These are phyloP conservation scores for Drosophila persimilis DNA, from an alignment of 1,140 invertebrate genomes.

Conservation along the genomic window DNA sequence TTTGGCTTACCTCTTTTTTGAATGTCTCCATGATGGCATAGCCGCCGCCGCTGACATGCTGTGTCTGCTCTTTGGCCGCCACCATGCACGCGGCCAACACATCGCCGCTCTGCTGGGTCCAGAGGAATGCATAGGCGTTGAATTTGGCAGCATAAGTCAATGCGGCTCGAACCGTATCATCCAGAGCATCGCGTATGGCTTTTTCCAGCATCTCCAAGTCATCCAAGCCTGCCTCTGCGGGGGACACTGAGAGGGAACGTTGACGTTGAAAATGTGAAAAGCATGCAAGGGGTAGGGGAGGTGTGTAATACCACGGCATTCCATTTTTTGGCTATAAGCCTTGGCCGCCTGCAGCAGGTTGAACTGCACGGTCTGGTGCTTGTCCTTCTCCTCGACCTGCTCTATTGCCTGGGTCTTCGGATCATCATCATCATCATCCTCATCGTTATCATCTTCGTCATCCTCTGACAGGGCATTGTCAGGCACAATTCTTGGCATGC, in stretches of 20 bases:
- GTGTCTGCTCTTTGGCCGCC: conserved; percentile 56
- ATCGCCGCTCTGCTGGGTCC: conserved; percentile 60
- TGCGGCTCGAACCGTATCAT: conserved; percentile 64
- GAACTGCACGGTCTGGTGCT: conserved; percentile 37
- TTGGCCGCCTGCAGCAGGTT: conserved; percentile 33
- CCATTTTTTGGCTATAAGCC: conserved; percentile 46
- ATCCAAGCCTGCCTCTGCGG: conserved; percentile 26
- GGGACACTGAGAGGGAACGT: neutral
- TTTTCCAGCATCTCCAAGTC: conserved; percentile 57
- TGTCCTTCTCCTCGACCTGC: conserved; percentile 1
- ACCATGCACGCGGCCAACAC: conserved; percentile 59
- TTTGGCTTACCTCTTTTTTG: conserved; percentile 74
- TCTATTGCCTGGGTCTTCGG: conserved; percentile 4
- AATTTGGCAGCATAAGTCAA: conserved; percentile 74
- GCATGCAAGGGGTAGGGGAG: neutral
- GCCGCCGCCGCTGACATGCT: conserved; percentile 54
- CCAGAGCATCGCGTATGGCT: conserved; percentile 64
- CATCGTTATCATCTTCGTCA: conserved; percentile 39
- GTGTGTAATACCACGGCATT: conserved; percentile 25
- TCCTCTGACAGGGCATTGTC: conserved; percentile 73
- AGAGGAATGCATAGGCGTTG: conserved; percentile 76
- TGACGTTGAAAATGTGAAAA: neutral
- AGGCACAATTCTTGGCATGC: conserved; percentile 80
- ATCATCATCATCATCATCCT: conserved; percentile 5
- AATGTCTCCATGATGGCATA: conserved; percentile 81